Evolutionary conservation across 2,113 vertebrate species (phyloP).

Genomic region (Phrynosoma blainvillii): DNA sequence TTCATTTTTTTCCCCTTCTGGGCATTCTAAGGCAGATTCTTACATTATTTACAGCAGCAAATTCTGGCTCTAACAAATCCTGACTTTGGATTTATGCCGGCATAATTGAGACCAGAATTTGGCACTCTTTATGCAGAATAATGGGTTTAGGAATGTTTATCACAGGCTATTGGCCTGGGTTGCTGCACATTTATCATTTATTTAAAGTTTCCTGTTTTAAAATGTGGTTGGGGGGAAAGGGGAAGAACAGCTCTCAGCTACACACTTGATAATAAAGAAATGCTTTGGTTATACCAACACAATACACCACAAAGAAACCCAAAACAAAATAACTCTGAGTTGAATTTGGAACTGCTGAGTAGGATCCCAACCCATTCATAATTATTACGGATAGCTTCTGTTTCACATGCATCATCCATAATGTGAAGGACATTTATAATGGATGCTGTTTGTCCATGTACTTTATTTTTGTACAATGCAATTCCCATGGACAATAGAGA

Average conservation of each 20-base stretch:
- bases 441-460: background rate
- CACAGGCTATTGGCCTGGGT: slow-evolving; percentile 22
- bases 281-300: background rate
- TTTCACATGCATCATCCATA: background rate
- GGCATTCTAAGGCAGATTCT: slow-evolving; percentile 6
- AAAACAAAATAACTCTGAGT: background rate
- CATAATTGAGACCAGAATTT: slow-evolving; percentile 28
- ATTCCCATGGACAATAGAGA: background rate
- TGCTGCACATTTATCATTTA: slow-evolving; percentile 31
- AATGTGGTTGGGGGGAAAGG: background rate
- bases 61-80: slow-evolving; percentile 15
- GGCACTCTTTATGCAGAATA: slow-evolving; percentile 17
- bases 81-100: slow-evolving; percentile 19
- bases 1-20: background rate
- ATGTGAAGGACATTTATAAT: background rate
- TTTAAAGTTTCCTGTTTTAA: slow-evolving; percentile 29
- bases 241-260: background rate
- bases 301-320: background rate
- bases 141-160: slow-evolving; percentile 23
- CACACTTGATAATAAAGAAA: background rate
- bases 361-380: background rate
- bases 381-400: background rate
- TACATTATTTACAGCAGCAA: slow-evolving; percentile 1
- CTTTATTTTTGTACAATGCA: background rate
- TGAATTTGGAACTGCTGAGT: background rate